A percentile compares a stretch with the other conserved stretches of the same genome.
phyloP scores from a whole-genome alignment of 1,140 invertebrate genomes.

The Aphidius ervi region DNA sequence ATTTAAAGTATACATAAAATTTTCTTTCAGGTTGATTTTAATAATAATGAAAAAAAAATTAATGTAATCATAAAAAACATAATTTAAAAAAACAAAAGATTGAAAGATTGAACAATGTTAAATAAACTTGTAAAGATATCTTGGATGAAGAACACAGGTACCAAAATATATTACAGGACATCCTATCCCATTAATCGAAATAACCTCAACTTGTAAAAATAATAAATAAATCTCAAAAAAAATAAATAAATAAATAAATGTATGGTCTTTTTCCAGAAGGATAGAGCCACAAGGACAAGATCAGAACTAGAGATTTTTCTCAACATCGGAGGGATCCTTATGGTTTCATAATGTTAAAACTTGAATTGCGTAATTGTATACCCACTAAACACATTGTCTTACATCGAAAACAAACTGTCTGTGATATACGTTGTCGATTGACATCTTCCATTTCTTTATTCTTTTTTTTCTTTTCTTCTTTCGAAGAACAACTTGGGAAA shows the following conservation, averaged over 20 bases:
- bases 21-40: no score
- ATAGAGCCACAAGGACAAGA: slow-evolving; percentile 3
- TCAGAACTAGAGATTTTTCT: slow-evolving; percentile 7
- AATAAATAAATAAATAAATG: slow-evolving; percentile 1
- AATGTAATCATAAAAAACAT: no score
- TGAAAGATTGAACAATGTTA: slow-evolving; percentile 2
- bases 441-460: slow-evolving; percentile 2
- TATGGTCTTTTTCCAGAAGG: slow-evolving; percentile 5
- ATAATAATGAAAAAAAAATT: no score
- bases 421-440: neutral
- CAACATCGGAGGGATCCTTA: neutral
- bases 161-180: neutral
- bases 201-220: neutral
- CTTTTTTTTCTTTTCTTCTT: neutral
- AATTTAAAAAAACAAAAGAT: slow-evolving; percentile 4
- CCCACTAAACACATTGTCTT: slow-evolving; percentile 5
- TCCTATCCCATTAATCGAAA: neutral
- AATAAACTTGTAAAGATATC: neutral
- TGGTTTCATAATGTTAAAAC: neutral
- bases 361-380: slow-evolving; percentile 11
- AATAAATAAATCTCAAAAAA: no score
- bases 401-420: slow-evolving; percentile 5
- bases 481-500: neutral
- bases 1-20: no score
- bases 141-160: slow-evolving; percentile 2